Conservation (phyloP, 2,113 vertebrate species). For the Corythaeola cristata region DNA sequence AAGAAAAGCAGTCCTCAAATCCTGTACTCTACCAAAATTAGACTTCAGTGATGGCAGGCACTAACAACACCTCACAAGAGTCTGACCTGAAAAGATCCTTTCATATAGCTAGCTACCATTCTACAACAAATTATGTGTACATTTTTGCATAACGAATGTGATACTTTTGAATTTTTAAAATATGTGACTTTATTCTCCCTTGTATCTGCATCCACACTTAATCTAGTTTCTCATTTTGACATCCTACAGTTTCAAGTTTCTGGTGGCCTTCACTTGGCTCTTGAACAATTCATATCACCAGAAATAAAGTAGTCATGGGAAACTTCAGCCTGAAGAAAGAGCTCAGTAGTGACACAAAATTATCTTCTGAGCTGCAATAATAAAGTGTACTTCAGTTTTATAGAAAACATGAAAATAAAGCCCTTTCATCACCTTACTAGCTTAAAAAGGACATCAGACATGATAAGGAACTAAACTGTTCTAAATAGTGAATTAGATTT, state of each 20-base stretch:
- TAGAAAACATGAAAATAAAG: not conserved
- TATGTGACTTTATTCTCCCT: not conserved
- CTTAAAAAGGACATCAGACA: not conserved
- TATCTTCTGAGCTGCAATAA: not conserved
- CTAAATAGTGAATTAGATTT: not conserved
- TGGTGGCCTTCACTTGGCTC: not conserved
- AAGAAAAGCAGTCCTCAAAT: not conserved
- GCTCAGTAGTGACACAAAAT: not conserved
- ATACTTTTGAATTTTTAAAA: not conserved
- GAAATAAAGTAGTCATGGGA: not conserved
- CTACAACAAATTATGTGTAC: not conserved
- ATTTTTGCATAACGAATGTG: not conserved
- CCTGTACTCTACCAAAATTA: not conserved
- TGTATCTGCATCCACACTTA: not conserved
- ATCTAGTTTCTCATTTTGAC: not conserved
- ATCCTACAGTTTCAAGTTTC: not conserved
- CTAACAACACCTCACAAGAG: not conserved
- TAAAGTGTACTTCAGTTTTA: not conserved
- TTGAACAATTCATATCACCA: not conserved
- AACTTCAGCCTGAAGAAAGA: not conserved
- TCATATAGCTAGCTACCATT: not conserved
- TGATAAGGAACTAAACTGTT: not conserved
- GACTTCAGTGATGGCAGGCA: not conserved
- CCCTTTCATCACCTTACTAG: not conserved
- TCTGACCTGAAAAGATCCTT: not conserved